phyloP scores from a whole-genome alignment of 2,113 vertebrate species.

The Lagopus muta region DNA sequence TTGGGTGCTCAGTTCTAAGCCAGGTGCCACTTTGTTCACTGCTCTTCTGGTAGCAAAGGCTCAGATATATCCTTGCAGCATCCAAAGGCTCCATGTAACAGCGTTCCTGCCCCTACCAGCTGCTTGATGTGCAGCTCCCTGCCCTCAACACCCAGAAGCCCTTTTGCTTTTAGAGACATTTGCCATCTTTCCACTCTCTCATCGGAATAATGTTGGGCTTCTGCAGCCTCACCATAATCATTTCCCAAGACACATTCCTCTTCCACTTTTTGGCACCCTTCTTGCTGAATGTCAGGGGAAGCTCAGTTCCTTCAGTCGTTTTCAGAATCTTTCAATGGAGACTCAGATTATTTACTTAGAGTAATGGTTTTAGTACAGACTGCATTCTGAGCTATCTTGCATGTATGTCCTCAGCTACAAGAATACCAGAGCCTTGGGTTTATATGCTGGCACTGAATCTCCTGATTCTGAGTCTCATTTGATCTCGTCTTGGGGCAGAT shows the following conservation, averaged over 20 bases:
- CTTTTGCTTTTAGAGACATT: background rate
- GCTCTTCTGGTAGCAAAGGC: background rate
- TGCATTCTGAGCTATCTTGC: background rate
- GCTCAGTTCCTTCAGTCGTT: background rate
- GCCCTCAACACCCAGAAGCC: background rate
- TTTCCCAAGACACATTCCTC: background rate
- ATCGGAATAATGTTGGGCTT: background rate
- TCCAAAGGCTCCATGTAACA: background rate
- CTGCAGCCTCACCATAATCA: background rate
- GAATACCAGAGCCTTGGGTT: background rate
- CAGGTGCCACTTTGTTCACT: background rate
- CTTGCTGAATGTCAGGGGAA: background rate
- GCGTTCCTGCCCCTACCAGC: background rate
- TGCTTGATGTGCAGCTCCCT: fast-evolving
- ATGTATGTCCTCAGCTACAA: background rate
- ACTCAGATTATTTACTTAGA: background rate
- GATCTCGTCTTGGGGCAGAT: background rate
- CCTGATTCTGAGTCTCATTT: fast-evolving
- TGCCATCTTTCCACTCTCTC: background rate
- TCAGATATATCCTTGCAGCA: background rate
- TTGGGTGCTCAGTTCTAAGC: fast-evolving
- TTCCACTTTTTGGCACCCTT: background rate
- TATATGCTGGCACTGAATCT: background rate
- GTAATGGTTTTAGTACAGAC: background rate
- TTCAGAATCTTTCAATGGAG: background rate